phyloP scores from a whole-genome alignment of 1,140 invertebrate genomes.

The Aphis gossypii region DNA sequence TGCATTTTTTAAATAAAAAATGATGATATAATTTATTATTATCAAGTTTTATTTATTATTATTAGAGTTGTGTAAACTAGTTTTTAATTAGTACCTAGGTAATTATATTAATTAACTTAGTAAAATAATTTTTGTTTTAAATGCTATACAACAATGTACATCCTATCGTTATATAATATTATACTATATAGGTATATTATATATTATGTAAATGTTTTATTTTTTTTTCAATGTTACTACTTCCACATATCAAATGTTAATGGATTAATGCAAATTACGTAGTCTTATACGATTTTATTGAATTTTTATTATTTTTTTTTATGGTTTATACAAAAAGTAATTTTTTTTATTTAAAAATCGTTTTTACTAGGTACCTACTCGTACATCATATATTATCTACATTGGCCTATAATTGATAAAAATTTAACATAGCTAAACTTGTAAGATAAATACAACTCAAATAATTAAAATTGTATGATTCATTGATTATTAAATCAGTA shows the following conservation, averaged over 20 bases:
- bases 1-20: not conserved
- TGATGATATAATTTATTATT: not conserved
- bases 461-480: not conserved
- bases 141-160: not conserved
- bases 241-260: not conserved
- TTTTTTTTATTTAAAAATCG: not conserved
- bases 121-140: not conserved
- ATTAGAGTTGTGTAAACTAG: not conserved
- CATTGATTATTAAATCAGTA: not conserved
- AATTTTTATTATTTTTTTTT: not conserved
- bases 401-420: not conserved
- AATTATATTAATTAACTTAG: not conserved
- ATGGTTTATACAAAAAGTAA: not conserved
- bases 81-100: not conserved
- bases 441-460: not conserved
- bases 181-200: not conserved
- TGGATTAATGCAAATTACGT: not conserved
- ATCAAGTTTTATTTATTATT: not conserved
- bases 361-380: not conserved
- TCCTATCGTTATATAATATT: not conserved
- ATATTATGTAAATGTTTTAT: slow-evolving; percentile 8
- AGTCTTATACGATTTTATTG: not conserved
- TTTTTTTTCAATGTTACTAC: not conserved
- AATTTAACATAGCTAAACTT: not conserved
- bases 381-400: not conserved